phyloP scores from a whole-genome alignment of 2,888 invertebrate species.

The Dynastes tityus region DNA sequence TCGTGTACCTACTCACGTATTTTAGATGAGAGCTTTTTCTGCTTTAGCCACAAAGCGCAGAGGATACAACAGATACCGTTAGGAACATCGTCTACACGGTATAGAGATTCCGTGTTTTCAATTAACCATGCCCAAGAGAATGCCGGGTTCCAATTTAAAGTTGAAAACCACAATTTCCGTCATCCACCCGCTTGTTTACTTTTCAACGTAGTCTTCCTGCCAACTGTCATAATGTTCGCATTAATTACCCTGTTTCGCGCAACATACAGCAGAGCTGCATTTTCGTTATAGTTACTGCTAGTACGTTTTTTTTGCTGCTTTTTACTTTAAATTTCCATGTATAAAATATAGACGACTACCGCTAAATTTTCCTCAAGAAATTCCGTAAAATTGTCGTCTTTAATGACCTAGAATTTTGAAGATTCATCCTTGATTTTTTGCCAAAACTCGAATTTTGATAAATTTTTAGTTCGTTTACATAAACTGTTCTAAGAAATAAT shows the following conservation, averaged over 20 bases:
- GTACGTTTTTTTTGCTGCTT: too few relatives aligned
- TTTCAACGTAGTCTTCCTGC: neutral
- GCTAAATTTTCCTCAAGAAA: too few relatives aligned
- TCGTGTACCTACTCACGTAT: neutral
- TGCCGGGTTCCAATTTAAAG: conserved; percentile 20
- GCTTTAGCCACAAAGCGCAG: neutral
- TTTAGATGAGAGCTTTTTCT: conserved; percentile 15
- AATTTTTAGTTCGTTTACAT: too few relatives aligned
- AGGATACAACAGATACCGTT: conserved; percentile 15
- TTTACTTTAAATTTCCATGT: too few relatives aligned
- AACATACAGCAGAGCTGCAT: neutral
- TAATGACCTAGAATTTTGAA: too few relatives aligned
- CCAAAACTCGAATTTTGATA: too few relatives aligned
- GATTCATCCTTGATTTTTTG: too few relatives aligned
- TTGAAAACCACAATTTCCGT: conserved; percentile 37
- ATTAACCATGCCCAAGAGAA: conserved; percentile 24
- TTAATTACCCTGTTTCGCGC: neutral
- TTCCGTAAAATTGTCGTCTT: too few relatives aligned
- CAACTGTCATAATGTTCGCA: neutral
- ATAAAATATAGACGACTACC: too few relatives aligned
- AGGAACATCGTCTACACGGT: conserved; percentile 14
- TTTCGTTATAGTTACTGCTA: neutral
- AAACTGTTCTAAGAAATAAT: too few relatives aligned
- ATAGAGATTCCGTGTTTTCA: conserved; percentile 28
- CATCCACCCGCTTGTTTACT: conserved; percentile 12